Evolutionary conservation across 2,797 vertebrate genomes (phyloP), one percentile per base, ranked within the genome.

Genomic region (Alcedo atthis): DNA sequence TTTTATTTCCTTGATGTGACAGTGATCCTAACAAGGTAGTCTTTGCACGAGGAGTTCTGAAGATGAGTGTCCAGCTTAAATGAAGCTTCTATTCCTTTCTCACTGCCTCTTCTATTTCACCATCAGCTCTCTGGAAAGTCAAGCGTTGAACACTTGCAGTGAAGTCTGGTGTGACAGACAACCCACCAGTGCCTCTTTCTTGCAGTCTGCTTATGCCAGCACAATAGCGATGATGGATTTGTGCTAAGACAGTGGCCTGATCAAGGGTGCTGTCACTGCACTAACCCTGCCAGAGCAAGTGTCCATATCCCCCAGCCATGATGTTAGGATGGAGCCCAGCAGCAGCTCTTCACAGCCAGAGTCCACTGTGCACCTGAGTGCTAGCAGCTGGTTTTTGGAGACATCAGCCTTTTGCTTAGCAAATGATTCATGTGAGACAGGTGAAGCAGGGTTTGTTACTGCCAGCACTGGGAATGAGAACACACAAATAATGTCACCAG

Each of bases 201-300:
- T 49, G 48, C 35, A 42, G 22, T 21, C 37, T 53, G 46, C 20
- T 59, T 32, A 6, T 14, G 49, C 30, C 35, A 67, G 53, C 49
- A 71, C 49, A 43, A 18, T 0, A 26, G 25, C 10, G 13, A 15
- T 1, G 4, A 45, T 0, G 45, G 35, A 35, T 32, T 67, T 68
- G 15, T 45, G 16, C 46, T 21, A 35, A 69, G 19, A 37, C 8
- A 57, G 25, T 48, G 24, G n/a, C 1, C 2, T 10, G 14, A 18
- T 21, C 40, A n/a, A 32, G 12, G 8, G 22, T 42, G 63, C 46
- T 71, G 40, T 22, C 67, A 32, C 25, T 24, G 45, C 8, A 37
- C 33, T 43, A 71, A 48, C n/a, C 40, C 55, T 57, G 46, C 37
- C 51, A 35, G 24, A 25, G 8, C 21, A 40, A 49, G 35, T 8